Percentiles rank a stretch among this genome's conserved stretches.
These are phyloP conservation scores for Herpailurus yagouaroundi DNA, from an alignment of 2,113 vertebrate species.

Conservation along the genomic window DNA sequence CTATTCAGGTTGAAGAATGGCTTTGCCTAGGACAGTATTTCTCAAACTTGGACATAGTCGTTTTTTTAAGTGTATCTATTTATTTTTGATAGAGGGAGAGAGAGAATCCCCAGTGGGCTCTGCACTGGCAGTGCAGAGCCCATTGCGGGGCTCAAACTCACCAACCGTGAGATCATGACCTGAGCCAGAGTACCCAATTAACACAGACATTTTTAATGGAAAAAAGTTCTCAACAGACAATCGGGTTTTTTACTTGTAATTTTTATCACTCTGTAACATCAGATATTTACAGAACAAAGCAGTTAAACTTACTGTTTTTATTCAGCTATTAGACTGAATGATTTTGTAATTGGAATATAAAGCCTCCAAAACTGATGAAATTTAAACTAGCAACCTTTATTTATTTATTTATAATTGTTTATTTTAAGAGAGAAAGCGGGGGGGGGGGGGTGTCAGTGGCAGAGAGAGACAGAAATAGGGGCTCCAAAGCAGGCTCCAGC, in stretches of 20 bases:
- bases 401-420: background rate
- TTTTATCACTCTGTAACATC: conserved; percentile 1
- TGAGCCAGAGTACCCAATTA: no score
- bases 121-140: no score
- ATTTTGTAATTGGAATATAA: conserved; percentile 31
- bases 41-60: background rate
- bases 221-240: background rate
- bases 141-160: no score
- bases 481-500: no score
- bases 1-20: background rate
- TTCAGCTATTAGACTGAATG: background rate
- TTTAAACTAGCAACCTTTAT: conserved; percentile 7
- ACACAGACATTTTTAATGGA: background rate
- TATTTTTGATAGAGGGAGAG: no score
- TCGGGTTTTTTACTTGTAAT: background rate
- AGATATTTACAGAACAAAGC: background rate
- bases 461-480: no score
- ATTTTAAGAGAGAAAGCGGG: no score
- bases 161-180: no score
- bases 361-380: background rate
- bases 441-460: no score
- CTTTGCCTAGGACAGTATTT: background rate
- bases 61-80: no score
- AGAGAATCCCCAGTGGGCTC: no score
- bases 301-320: background rate